A percentile compares a stretch with the other conserved stretches of the same genome.
phyloP scores from a whole-genome alignment of 1,140 invertebrate species.

The Atta cephalotes region DNA sequence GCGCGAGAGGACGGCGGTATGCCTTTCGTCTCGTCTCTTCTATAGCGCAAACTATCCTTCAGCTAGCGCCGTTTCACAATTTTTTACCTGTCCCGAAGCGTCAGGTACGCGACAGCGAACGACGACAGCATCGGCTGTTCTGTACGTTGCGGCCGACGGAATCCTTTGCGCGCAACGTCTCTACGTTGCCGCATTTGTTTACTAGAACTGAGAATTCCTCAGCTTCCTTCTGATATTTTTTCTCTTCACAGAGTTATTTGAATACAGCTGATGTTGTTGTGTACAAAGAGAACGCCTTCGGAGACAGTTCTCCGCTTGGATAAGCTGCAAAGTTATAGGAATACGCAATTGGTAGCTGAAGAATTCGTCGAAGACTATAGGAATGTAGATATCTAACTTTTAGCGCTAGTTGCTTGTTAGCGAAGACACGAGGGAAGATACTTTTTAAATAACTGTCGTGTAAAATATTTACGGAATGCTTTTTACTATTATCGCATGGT shows the following conservation, averaged over 20 bases:
- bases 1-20: conserved; percentile 68
- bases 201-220: conserved; percentile 64
- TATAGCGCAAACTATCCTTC: conserved; percentile 65
- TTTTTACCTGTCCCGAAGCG: conserved; percentile 70
- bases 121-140: conserved; percentile 67
- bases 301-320: background rate
- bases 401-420: conserved; percentile 15
- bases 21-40: conserved; percentile 74
- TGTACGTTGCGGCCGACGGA: conserved; percentile 52
- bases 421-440: background rate
- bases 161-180: conserved; percentile 63
- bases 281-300: background rate
- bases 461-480: background rate
- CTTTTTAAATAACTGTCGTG: background rate
- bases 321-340: background rate
- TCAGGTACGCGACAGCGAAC: conserved; percentile 70
- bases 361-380: background rate
- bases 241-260: conserved; percentile 26
- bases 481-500: background rate
- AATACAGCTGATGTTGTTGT: conserved; percentile 5
- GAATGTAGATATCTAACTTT: conserved; percentile 20
- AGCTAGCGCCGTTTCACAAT: conserved; percentile 64
- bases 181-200: conserved; percentile 67
- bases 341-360: conserved; percentile 25
- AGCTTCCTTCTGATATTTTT: background rate